Evolutionary conservation across 2,797 vertebrate genomes (phyloP).

Genomic region (Gobio occitaniae): DNA sequence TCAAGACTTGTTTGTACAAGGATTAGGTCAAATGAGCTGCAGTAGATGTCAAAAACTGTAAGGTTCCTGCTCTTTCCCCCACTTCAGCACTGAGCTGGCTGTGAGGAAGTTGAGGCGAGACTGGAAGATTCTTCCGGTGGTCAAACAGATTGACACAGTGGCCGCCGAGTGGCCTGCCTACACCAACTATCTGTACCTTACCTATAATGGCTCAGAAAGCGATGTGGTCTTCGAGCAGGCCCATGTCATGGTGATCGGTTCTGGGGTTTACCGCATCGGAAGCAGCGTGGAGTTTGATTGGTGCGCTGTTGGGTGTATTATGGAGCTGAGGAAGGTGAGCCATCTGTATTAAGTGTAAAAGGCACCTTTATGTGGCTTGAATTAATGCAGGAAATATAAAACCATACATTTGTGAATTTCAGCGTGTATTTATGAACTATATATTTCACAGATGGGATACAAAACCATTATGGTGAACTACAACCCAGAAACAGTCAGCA

Average conservation of each 20-base stretch:
- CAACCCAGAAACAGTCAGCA: constrained; percentile 98
- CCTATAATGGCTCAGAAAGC: constrained; percentile 86
- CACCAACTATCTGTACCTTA: constrained; percentile 98
- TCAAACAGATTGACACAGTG: constrained; percentile 98
- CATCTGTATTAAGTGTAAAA: background rate
- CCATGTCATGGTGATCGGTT: constrained; percentile 96
- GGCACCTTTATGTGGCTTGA: background rate
- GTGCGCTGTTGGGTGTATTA: constrained; percentile 97
- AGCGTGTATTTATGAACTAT: background rate
- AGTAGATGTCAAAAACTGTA: background rate
- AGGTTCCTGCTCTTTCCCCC: background rate
- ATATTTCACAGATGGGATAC: constrained; percentile 89
- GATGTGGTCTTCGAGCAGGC: constrained; percentile 87
- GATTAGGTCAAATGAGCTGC: too few species aligned
- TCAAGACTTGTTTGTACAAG: background rate
- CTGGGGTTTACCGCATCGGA: constrained; percentile 95
- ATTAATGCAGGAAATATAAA: background rate
- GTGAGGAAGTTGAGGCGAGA: constrained; percentile 91
- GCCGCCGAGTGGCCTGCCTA: constrained; percentile 95
- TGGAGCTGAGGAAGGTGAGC: constrained; percentile 89
- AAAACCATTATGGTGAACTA: constrained; percentile 99
- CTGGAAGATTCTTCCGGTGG: constrained; percentile 89
- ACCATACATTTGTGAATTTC: background rate
- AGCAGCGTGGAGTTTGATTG: constrained; percentile 98
- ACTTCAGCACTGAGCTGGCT: constrained; percentile 89